Evolutionary conservation across 2,888 invertebrate genomes (phyloP).

Genomic region (Sphaerophoria rueppellii): DNA sequence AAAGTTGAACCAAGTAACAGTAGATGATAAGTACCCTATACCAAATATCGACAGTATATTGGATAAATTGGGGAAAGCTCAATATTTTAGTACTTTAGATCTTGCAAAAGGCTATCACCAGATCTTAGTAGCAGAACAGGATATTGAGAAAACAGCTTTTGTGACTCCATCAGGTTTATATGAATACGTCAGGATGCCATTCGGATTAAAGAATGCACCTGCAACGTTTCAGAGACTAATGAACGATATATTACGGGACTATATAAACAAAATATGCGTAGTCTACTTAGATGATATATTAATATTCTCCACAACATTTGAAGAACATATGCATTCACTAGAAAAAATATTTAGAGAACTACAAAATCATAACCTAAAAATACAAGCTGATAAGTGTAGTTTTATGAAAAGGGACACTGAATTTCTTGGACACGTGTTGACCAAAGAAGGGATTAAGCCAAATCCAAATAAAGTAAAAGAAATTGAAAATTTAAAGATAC

Average conservation of each 20-base stretch:
- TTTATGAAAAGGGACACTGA: constrained; percentile 44
- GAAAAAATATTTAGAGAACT: constrained; percentile 55
- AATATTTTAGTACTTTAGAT: constrained; percentile 36
- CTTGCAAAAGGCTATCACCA: constrained; percentile 40
- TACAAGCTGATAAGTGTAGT: constrained; percentile 61
- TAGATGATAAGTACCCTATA: constrained; percentile 30
- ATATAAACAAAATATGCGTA: too few relatives aligned
- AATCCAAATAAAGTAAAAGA: constrained; percentile 57
- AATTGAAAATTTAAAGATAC: constrained; percentile 45
- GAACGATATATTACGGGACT: too few relatives aligned
- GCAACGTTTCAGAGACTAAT: too few relatives aligned
- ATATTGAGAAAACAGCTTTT: constrained; percentile 66
- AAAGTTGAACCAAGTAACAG: constrained; percentile 8
- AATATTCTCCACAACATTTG: constrained; percentile 52
- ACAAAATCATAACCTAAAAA: constrained; percentile 20
- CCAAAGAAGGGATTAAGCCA: constrained; percentile 48
- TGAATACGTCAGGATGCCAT: constrained; percentile 67
- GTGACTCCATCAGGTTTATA: constrained; percentile 31
- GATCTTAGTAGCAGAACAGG: constrained; percentile 43
- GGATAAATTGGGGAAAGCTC: constrained; percentile 16
- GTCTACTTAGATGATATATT: constrained; percentile 45
- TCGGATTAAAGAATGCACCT: constrained; percentile 54
- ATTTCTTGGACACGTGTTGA: constrained; percentile 48
- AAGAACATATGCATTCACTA: constrained; percentile 57
- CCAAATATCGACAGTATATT: constrained; percentile 27